Evolutionary conservation across 2,113 vertebrate genomes (phyloP).

Genomic region (Synodontis membranacea): DNA sequence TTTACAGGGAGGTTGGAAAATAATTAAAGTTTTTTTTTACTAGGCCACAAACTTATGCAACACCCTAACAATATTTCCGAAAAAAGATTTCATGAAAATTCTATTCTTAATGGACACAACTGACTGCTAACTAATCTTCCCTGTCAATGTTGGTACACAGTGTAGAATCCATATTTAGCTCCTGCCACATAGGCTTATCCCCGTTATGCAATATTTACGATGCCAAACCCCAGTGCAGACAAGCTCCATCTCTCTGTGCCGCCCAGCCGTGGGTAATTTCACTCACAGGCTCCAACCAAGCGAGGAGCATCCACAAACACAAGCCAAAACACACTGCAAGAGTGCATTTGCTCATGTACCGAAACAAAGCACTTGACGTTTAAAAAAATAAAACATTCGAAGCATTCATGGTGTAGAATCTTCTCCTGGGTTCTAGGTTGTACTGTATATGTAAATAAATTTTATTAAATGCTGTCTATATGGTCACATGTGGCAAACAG

Average conservation of each 20-base stretch:
- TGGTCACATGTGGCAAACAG: not conserved
- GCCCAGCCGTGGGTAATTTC: slow-evolving; percentile 45
- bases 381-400: slow-evolving; percentile 20
- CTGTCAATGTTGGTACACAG: slow-evolving; percentile 56
- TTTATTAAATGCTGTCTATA: not conserved
- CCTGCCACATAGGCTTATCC: slow-evolving; percentile 61
- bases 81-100: not conserved
- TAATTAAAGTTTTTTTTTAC: no score
- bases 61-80: not conserved
- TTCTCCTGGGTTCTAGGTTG: not conserved
- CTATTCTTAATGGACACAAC: slow-evolving; percentile 12
- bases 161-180: slow-evolving; percentile 57
- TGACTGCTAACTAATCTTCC: slow-evolving; percentile 47
- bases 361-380: slow-evolving; percentile 29
- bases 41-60: no score
- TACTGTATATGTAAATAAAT: no score
- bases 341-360: slow-evolving; percentile 29
- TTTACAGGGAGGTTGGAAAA: no score
- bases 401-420: not conserved
- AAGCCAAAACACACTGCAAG: slow-evolving; percentile 39
- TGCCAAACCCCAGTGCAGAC: slow-evolving; percentile 27
- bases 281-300: slow-evolving; percentile 49
- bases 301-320: slow-evolving; percentile 54
- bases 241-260: slow-evolving; percentile 15
- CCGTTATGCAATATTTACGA: slow-evolving; percentile 62